phyloP scores from a whole-genome alignment of 2,113 vertebrate species.

The Toxotes chatareus region DNA sequence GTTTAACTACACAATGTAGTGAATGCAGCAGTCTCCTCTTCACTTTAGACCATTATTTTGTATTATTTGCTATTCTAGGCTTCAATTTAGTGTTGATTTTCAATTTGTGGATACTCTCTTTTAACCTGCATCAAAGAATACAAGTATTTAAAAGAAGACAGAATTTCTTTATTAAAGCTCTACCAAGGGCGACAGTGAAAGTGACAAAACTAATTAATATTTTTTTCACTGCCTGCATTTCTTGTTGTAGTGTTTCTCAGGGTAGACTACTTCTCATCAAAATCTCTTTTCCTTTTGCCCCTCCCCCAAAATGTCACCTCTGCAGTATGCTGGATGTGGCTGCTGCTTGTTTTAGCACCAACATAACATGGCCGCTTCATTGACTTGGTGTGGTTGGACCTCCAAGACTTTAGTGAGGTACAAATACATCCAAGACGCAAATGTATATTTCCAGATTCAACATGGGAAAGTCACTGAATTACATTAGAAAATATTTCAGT shows the following conservation, averaged over 20 bases:
- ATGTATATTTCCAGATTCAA: neutral
- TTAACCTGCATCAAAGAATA: neutral
- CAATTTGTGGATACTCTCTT: neutral
- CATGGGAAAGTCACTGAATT: neutral
- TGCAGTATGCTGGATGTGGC: slow-evolving; percentile 27
- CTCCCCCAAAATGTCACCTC: slow-evolving; percentile 21
- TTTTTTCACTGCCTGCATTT: neutral
- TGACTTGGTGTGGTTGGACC: neutral
- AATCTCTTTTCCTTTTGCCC: slow-evolving; percentile 4
- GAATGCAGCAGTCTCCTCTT: slow-evolving; percentile 36
- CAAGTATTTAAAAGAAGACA: neutral
- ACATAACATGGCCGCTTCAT: neutral
- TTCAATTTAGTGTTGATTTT: neutral
- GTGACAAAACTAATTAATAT: neutral
- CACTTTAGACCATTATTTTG: neutral
- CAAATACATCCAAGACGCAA: neutral
- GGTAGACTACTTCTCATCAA: neutral
- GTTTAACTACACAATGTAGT: slow-evolving; percentile 8
- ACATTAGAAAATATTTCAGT: neutral
- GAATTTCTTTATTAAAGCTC: neutral
- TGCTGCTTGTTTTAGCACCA: slow-evolving; percentile 39
- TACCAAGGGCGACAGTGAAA: neutral
- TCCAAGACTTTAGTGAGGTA: neutral
- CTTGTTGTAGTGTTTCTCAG: neutral
- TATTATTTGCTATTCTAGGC: neutral